phyloP scores from a whole-genome alignment of 2,888 invertebrate species.

The Calameuta filiformis region DNA sequence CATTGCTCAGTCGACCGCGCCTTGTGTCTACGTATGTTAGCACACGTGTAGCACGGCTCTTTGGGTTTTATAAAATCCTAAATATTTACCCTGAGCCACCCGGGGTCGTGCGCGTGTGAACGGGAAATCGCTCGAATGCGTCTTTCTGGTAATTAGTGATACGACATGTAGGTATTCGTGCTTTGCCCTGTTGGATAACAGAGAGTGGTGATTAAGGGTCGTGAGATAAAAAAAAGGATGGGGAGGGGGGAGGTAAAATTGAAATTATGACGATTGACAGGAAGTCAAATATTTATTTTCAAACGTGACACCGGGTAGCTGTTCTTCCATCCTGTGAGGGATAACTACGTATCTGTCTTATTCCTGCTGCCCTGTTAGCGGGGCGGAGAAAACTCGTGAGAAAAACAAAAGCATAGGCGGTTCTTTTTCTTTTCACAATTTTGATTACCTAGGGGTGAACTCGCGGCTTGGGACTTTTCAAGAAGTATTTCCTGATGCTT shows the following conservation, averaged over 20 bases:
- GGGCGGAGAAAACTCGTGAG: neutral
- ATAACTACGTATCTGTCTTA: neutral
- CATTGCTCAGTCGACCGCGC: neutral
- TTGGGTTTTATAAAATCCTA: neutral
- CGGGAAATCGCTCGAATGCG: neutral
- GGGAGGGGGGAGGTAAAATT: neutral
- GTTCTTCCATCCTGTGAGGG: neutral
- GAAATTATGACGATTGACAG: neutral
- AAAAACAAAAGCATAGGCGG: neutral
- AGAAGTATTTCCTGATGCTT: neutral
- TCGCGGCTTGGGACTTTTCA: neutral
- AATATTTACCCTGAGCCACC: conserved; percentile 6
- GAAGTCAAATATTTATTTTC: neutral
- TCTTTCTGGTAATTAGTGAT: neutral
- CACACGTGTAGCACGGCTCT: neutral
- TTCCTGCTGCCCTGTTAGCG: neutral
- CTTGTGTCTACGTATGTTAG: neutral
- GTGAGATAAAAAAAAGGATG: neutral
- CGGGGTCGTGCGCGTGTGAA: neutral
- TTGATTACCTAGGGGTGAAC: neutral
- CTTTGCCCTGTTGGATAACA: neutral
- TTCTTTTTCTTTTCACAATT: neutral
- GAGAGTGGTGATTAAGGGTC: neutral
- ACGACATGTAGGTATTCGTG: neutral
- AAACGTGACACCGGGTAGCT: neutral